Percentiles rank a stretch among this genome's conserved stretches.
phyloP scores from a whole-genome alignment of 2,113 vertebrate genomes.

The Dermatemys mawii region DNA sequence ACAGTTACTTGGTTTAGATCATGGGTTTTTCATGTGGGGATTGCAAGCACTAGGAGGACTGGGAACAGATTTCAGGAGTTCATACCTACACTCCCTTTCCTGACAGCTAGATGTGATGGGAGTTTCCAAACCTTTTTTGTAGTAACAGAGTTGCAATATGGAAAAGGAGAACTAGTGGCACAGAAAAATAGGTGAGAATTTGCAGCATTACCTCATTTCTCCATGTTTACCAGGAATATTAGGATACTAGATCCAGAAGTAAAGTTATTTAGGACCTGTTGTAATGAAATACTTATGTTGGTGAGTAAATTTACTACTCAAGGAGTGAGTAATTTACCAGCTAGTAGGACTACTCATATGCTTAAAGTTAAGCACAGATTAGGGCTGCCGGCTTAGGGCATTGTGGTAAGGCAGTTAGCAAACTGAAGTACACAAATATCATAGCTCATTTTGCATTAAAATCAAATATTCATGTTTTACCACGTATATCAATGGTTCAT shows the following conservation, averaged over 20 bases:
- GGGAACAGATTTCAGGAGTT: not conserved
- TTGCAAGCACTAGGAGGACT: not conserved
- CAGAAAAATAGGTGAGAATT: fast-evolving
- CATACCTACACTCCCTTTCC: not conserved
- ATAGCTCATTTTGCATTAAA: constrained; percentile 25
- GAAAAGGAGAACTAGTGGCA: not conserved
- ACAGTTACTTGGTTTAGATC: not conserved
- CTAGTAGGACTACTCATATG: not conserved
- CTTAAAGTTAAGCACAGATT: not conserved
- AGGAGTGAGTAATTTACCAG: not conserved
- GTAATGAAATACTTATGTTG: not conserved
- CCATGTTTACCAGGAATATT: not conserved
- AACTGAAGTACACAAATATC: not conserved
- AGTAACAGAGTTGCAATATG: not conserved
- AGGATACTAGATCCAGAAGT: not conserved
- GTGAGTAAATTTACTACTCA: no score
- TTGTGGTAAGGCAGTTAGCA: not conserved
- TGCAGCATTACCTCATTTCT: not conserved
- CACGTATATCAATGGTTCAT: not conserved
- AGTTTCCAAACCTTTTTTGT: not conserved
- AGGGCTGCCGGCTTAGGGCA: not conserved
- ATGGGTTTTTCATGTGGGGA: not conserved
- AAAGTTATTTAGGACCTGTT: not conserved
- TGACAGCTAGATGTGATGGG: not conserved
- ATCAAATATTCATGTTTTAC: not conserved